Percentiles rank a stretch among this genome's conserved stretches.
phyloP scores from a whole-genome alignment of 2,888 invertebrate species.

The Diarsia dahlii region DNA sequence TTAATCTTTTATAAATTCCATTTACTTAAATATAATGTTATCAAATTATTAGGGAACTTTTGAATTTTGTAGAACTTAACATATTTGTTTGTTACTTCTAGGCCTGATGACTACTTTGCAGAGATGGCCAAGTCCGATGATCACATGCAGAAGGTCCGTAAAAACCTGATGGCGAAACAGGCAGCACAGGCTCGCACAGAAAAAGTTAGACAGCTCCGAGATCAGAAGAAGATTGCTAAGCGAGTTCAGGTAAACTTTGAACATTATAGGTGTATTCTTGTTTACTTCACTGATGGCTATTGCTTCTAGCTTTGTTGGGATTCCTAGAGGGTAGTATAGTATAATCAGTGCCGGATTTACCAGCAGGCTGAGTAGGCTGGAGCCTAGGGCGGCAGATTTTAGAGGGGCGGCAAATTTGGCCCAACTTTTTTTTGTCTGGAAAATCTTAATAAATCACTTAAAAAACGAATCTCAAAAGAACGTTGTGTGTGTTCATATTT shows the following conservation, averaged over 20 bases:
- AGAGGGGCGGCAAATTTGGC: too few relatives aligned
- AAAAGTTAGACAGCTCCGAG: slow-evolving; percentile 96
- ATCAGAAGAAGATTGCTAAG: slow-evolving; percentile 98
- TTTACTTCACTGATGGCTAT: neutral
- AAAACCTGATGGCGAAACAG: slow-evolving; percentile 96
- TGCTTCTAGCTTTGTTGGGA: neutral
- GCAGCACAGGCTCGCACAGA: slow-evolving; percentile 96
- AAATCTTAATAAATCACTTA: too few relatives aligned
- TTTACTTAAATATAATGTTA: neutral
- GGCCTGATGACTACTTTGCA: slow-evolving; percentile 99
- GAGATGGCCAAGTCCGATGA: slow-evolving; percentile 99
- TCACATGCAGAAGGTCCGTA: slow-evolving; percentile 99
- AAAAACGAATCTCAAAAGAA: too few relatives aligned
- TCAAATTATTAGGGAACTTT: neutral
- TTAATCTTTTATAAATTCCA: neutral
- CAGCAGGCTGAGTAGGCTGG: too few relatives aligned
- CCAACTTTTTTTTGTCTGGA: too few relatives aligned
- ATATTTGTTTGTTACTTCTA: slow-evolving; percentile 63
- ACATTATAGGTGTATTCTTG: neutral
- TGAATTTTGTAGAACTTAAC: neutral
- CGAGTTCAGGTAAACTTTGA: slow-evolving; percentile 91
- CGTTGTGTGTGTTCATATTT: too few relatives aligned
- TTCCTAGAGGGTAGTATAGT: neutral
- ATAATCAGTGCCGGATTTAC: too few relatives aligned
- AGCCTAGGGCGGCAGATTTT: too few relatives aligned